Conservation (phyloP, 2,888 invertebrate genomes). For the Aphelenchoides bicaudatus region DNA sequence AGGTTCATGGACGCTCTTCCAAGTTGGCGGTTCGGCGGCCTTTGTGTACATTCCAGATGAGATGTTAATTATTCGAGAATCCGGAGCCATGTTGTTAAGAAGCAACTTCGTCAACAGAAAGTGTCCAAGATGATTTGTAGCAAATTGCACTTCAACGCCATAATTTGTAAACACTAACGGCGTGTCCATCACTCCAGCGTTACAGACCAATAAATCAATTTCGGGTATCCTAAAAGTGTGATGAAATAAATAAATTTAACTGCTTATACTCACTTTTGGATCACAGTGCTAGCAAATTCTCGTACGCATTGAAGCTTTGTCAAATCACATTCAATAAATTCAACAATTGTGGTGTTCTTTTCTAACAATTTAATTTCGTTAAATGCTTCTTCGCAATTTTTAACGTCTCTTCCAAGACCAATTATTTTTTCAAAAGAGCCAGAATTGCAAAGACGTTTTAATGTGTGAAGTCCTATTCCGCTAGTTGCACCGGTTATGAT, state of each 20-base stretch:
- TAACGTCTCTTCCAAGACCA: slow-evolving; percentile 16
- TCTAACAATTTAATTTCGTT: neutral
- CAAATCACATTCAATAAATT: slow-evolving; percentile 7
- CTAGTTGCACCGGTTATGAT: slow-evolving; percentile 40
- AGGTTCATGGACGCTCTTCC: slow-evolving; percentile 13
- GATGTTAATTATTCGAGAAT: slow-evolving; percentile 62
- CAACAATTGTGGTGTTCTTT: slow-evolving; percentile 8
- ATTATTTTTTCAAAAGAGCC: slow-evolving; percentile 18
- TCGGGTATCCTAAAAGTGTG: neutral
- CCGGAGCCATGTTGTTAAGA: slow-evolving; percentile 69
- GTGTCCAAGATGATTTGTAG: slow-evolving; percentile 79
- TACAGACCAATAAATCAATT: slow-evolving; percentile 75
- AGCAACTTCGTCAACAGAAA: slow-evolving; percentile 70
- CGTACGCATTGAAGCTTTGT: neutral
- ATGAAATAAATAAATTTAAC: neutral
- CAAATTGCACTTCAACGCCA: slow-evolving; percentile 77
- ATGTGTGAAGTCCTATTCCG: slow-evolving; percentile 27
- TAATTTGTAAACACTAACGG: slow-evolving; percentile 66
- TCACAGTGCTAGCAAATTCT: neutral
- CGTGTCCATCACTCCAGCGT: slow-evolving; percentile 72
- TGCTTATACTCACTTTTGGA: neutral
- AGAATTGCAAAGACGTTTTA: slow-evolving; percentile 10
- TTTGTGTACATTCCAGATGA: slow-evolving; percentile 59
- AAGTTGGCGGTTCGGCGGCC: slow-evolving; percentile 24
- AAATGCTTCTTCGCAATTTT: slow-evolving; percentile 3